A percentile compares a stretch with the other conserved stretches of the same genome.
Conservation (phyloP, 2,888 invertebrate species). For the Xestia rhomboidea region DNA sequence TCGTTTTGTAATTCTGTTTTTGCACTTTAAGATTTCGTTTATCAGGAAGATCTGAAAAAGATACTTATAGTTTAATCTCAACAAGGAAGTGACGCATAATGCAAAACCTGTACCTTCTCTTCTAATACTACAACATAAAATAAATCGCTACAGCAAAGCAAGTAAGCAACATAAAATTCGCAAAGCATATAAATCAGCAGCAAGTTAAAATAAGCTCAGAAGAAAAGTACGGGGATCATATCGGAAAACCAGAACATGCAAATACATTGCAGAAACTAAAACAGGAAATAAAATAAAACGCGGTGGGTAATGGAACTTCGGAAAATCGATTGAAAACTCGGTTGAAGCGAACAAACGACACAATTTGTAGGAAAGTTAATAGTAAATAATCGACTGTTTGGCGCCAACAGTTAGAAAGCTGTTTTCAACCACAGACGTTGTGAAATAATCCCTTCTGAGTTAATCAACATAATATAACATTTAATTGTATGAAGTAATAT, state of each 20-base stretch:
- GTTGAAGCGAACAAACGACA: conserved; percentile 63
- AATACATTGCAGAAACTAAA: conserved; percentile 35
- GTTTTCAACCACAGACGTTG: conserved; percentile 55
- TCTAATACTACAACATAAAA: background rate
- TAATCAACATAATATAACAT: conserved; percentile 33
- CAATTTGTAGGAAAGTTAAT: conserved; percentile 75
- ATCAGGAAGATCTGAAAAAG: conserved; percentile 43
- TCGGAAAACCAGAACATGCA: conserved; percentile 37
- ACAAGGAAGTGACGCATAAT: conserved; percentile 33
- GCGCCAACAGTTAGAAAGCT: conserved; percentile 63
- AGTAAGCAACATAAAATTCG: conserved; percentile 30
- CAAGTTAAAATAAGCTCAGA: conserved; percentile 7
- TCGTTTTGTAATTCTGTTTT: conserved; percentile 50
- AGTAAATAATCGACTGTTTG: conserved; percentile 72
- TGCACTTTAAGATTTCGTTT: conserved; percentile 32
- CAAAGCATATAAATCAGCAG: conserved; percentile 23
- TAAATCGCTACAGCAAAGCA: conserved; percentile 33
- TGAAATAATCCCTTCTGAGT: conserved; percentile 44
- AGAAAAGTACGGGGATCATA: conserved; percentile 17
- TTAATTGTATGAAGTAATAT: conserved; percentile 30
- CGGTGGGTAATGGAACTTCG: conserved; percentile 34
- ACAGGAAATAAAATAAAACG: conserved; percentile 37
- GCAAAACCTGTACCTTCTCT: background rate
- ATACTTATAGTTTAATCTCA: conserved; percentile 36
- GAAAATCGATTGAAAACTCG: conserved; percentile 59